Conservation (phyloP, 1,140 invertebrate genomes). For the Trypoxylus dichotomus region DNA sequence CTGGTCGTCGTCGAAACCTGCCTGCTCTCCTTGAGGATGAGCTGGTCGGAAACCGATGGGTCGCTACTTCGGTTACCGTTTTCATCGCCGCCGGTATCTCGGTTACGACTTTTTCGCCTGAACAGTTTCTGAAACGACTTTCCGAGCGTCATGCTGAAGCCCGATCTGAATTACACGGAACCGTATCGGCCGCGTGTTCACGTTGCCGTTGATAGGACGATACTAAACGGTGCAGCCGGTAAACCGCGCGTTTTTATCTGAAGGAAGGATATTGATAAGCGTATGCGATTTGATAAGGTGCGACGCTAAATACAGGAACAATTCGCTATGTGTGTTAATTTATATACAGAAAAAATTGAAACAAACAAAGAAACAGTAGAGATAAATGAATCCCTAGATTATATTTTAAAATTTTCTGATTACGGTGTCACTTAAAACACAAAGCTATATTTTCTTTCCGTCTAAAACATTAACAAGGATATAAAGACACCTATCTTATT, state of each 20-base stretch:
- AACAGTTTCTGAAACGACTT: not conserved
- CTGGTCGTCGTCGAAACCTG: not conserved
- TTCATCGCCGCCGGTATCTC: not conserved
- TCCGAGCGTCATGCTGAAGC: not conserved
- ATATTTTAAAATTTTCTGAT: too few species aligned
- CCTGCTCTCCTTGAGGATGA: not conserved
- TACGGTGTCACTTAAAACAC: too few species aligned
- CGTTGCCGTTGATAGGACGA: not conserved
- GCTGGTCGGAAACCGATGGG: not conserved
- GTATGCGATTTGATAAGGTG: not conserved
- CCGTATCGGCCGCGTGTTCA: not conserved
- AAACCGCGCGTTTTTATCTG: not conserved
- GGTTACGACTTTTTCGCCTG: not conserved
- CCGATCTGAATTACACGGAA: not conserved
- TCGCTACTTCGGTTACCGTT: not conserved
- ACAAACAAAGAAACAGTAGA: too few species aligned
- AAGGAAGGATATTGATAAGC: constrained; percentile 1
- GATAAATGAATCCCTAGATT: too few species aligned
- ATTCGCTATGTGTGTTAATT: too few species aligned
- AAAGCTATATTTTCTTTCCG: too few species aligned
- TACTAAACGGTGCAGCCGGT: not conserved
- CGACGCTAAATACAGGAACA: not conserved
- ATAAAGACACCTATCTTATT: too few species aligned
- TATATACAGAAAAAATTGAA: too few species aligned
- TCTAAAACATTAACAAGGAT: too few species aligned